Evolutionary conservation across 2,797 vertebrate genomes (phyloP), one percentile per base, ranked within the genome.

Genomic region (Gambusia yucatana): DNA sequence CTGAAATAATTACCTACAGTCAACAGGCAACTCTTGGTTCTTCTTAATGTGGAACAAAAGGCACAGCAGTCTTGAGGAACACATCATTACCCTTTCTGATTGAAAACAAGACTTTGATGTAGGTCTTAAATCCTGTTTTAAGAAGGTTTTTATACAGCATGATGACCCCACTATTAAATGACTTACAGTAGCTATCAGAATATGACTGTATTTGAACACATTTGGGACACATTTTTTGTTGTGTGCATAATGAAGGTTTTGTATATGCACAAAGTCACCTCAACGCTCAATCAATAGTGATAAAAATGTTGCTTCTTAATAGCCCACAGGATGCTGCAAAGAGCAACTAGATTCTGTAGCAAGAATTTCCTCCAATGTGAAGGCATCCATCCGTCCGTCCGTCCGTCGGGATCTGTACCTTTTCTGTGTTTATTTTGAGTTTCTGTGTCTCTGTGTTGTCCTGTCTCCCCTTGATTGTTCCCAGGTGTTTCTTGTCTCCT

Each of bases 1-100:
- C 52, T 81, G 33, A 69, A 28, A 65, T 76, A 82, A 89, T 82
- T 76, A 86, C 76, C 57, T 73, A 33, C 33, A 80, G 57, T 78
- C 74, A 85, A 78, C 67, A 79, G 57, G 72, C 70, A 74, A 75
- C 78, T 55, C 74, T 11, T 69, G 9, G 43, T 71, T n/a, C 44
- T 16, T 71, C 43, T 46, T 44, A 28, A 16, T 25, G 8, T 6
- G 41, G n/a, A 71, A 46, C 61, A n/a, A 44, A 46, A 28, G 25
- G 67, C 25, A 16, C 25, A 71, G 41, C 11, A 71, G 67, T 3
- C 13, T 67, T 25, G 36, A 67, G 41, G 67, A 46, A 44, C n/a
- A 28, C 28, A 28, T 28, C 7, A 44, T 71, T 71, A 46, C 67
- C 14, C 13, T 28, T 28, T 71, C 25, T 71, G 67, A 71, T 8